Conservation (phyloP, 1,140 invertebrate species). For the Aphelinus certus region DNA sequence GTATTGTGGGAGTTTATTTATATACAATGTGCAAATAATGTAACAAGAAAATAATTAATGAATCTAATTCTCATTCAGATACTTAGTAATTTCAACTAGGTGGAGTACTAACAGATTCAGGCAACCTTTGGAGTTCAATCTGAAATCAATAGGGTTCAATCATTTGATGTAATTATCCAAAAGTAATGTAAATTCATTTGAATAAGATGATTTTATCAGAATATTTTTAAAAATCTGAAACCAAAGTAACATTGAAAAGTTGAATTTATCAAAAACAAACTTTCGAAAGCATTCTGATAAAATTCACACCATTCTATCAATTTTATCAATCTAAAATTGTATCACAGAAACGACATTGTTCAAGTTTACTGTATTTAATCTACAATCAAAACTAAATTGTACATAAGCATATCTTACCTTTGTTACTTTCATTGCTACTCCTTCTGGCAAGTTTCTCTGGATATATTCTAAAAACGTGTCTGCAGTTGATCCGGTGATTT, state of each 20-base stretch:
- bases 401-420: slow-evolving; percentile 68
- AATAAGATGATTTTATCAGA: slow-evolving; percentile 22
- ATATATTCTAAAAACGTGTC: slow-evolving; percentile 97
- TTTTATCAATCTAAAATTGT: too few relatives aligned
- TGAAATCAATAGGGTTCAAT: slow-evolving; percentile 36
- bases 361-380: slow-evolving; percentile 5
- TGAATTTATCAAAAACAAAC: slow-evolving; percentile 20
- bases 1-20: slow-evolving; percentile 35
- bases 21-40: slow-evolving; percentile 30
- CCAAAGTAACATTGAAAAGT: slow-evolving; percentile 9
- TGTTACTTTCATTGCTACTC: slow-evolving; percentile 93
- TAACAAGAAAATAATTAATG: slow-evolving; percentile 22
- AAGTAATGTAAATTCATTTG: slow-evolving; percentile 21
- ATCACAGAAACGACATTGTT: too few relatives aligned
- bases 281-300: too few relatives aligned
- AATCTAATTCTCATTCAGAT: slow-evolving; percentile 9
- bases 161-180: background rate
- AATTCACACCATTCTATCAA: too few relatives aligned
- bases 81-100: slow-evolving; percentile 21
- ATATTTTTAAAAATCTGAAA: too few relatives aligned
- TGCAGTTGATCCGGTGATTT: slow-evolving; percentile 93
- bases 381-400: slow-evolving; percentile 34
- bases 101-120: slow-evolving; percentile 43
- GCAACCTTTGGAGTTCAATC: slow-evolving; percentile 66
- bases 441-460: slow-evolving; percentile 96